Base-by-base conservation (phyloP, 2,797 vertebrate genomes). In the Malacoraja senta region DNA sequence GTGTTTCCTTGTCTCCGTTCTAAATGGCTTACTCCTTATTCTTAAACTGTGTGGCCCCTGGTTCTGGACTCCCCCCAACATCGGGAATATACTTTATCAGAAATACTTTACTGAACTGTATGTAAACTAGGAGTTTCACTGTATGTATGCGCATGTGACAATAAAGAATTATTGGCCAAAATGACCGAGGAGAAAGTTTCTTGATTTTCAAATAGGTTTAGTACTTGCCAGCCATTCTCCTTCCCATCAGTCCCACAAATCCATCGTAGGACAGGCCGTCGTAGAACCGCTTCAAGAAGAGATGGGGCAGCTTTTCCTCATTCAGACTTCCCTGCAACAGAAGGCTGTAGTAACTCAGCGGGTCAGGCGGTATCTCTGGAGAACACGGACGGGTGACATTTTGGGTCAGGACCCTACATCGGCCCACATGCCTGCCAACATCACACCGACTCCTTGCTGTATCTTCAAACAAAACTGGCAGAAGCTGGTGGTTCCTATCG, bases 231-330 rank as follows among this genome's bases (percentile, higher is more conserved):
- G 96, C 92, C 93, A 95, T 97, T 94, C 97, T 96, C 95, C 96
- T 97, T 84, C 97, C 97, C 97, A 98, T 97, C 94, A 97, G 94
- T 93, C 97, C 97, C 80, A 98, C 97, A 95, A 99, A 96, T 94
- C 96, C 98, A 95, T 98, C 97, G 94, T 98, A 98, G 94, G 98
- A 97, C 95, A 97, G 95, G 0, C 95, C 93, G 94, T 98, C 97
- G 76, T 96, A 97, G 83, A 97, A 97, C 93, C 96, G 95, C 95
- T 97, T 97, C 93, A 97, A 94, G 94, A 97, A 94, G 29, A 95
- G 96, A 1, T 95, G 95, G 93, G 97, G 96, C 26, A 97, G 93
- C 72, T 94, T 96, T 58, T 96, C 96, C 93, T 96, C 94, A 93
- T 95, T 95, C 53, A 65, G 93, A 76, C 94, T 95, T 94, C 97